Conservation (phyloP, 1,140 invertebrate genomes). For the Teleopsis dalmanni region DNA sequence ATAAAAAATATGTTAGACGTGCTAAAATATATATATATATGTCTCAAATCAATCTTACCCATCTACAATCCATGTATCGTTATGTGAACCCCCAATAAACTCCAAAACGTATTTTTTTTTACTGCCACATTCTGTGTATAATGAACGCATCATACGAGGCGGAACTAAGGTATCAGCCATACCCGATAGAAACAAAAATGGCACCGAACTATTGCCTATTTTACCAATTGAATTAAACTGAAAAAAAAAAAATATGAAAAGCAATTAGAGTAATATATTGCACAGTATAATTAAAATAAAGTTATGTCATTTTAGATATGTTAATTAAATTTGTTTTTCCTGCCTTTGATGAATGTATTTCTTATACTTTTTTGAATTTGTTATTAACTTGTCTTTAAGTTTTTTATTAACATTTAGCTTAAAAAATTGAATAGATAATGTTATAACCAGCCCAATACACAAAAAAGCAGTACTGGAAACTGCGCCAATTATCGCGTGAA, state of each 20-base stretch:
- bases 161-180: constrained; percentile 78
- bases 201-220: constrained; percentile 57
- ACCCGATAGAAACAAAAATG: constrained; percentile 73
- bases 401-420: no score
- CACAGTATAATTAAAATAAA: background rate
- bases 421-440: no score
- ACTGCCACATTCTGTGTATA: constrained; percentile 64
- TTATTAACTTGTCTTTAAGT: no score
- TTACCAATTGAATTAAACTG: constrained; percentile 66
- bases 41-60: no score
- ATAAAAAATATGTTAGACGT: no score
- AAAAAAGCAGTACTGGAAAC: no score
- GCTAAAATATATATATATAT: no score
- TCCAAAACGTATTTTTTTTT: constrained; percentile 62
- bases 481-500: no score
- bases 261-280: background rate
- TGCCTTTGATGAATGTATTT: no score
- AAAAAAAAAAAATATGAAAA: constrained; percentile 33
- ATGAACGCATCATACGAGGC: constrained; percentile 69
- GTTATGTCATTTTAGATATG: background rate
- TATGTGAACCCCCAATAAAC: constrained; percentile 72
- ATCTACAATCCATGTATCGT: constrained; percentile 72
- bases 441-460: no score
- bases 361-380: no score
- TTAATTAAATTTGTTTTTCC: background rate